Evolutionary conservation across 2,797 vertebrate species (phyloP).

Genomic region (Danio choprae): DNA sequence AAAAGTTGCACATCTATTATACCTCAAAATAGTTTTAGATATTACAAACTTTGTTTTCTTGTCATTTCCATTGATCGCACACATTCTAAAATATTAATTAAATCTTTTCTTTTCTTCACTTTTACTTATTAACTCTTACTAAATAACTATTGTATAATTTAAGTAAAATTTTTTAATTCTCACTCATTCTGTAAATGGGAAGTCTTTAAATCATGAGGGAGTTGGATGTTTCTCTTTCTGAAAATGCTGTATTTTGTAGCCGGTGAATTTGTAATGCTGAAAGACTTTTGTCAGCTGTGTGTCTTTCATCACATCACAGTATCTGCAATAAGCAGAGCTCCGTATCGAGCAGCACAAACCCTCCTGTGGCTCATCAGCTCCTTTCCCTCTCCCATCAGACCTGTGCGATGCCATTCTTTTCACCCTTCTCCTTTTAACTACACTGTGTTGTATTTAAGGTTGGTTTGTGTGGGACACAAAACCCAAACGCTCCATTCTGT

Average conservation of each 20-base stretch:
- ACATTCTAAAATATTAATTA: background rate
- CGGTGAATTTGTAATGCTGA: slow-evolving; percentile 83
- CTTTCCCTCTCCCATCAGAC: slow-evolving; percentile 51
- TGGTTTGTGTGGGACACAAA: slow-evolving; percentile 55
- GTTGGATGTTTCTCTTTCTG: slow-evolving; percentile 79
- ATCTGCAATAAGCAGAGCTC: slow-evolving; percentile 78
- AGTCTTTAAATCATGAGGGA: slow-evolving; percentile 38
- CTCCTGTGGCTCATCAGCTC: slow-evolving; percentile 58
- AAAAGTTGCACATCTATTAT: no score
- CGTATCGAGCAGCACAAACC: slow-evolving; percentile 21
- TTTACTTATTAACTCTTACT: background rate
- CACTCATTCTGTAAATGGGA: slow-evolving; percentile 48
- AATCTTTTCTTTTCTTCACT: no score
- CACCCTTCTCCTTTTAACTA: slow-evolving; percentile 49
- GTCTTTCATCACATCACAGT: slow-evolving; percentile 87
- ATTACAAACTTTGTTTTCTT: no score
- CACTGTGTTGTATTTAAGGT: slow-evolving; percentile 52
- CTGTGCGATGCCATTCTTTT: slow-evolving; percentile 52
- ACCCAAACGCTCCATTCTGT: slow-evolving; percentile 46
- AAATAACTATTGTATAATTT: background rate
- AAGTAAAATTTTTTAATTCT: background rate
- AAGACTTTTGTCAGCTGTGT: slow-evolving; percentile 78
- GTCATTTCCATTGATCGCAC: no score
- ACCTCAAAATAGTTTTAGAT: no score
- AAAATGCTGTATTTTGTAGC: slow-evolving; percentile 94